Evolutionary conservation across 2,113 vertebrate species (phyloP).

Genomic region (Panthera leo): DNA sequence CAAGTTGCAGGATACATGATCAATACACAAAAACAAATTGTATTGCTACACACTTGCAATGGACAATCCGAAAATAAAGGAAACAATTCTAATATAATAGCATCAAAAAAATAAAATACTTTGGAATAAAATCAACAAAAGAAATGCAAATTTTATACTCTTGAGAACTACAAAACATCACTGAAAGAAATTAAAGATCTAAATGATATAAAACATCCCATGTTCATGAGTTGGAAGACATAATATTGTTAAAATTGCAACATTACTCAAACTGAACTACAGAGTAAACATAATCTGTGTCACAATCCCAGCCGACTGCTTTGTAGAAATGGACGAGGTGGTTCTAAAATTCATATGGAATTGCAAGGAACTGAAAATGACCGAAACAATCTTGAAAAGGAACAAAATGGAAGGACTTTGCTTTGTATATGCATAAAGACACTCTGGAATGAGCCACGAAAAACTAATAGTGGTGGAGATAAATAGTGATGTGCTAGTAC

Average conservation of each 20-base stretch:
- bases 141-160: background rate
- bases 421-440: background rate
- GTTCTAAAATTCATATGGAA: conserved; percentile 17
- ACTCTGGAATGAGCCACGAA: background rate
- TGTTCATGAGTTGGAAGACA: background rate
- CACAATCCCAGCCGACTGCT: background rate
- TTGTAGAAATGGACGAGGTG: background rate
- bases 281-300: background rate
- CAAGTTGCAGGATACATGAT: background rate
- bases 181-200: conserved; percentile 44
- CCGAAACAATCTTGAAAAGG: conserved; percentile 2
- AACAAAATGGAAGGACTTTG: background rate
- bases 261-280: background rate
- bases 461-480: background rate
- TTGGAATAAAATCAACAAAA: conserved; percentile 10
- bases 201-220: background rate
- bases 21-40: background rate
- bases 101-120: conserved; percentile 32
- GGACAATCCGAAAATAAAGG: background rate
- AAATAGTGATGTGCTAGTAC: background rate
- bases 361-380: background rate
- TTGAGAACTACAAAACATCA: background rate
- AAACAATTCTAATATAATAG: background rate
- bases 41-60: background rate
- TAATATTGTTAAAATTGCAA: background rate